A percentile compares a stretch with the other conserved stretches of the same genome.
Evolutionary conservation across 2,888 invertebrate species (phyloP).

Genomic region (Heliconius erato): DNA sequence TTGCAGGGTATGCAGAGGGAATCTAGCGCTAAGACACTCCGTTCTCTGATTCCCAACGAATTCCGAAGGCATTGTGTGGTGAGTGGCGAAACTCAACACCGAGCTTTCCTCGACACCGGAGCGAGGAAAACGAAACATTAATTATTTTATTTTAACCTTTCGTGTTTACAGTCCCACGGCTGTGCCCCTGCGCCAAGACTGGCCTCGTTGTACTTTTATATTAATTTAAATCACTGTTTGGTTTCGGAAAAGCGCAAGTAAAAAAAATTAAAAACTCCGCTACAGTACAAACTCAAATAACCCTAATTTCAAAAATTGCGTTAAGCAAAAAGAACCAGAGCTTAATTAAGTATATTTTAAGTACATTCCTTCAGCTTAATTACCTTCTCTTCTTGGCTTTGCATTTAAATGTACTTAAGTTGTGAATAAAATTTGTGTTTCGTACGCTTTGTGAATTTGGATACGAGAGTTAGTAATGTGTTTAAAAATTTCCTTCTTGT

Average conservation of each 20-base stretch:
- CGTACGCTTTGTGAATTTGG: conserved; percentile 59
- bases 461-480: conserved; percentile 50
- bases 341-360: conserved; percentile 73
- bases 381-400: conserved; percentile 71
- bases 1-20: too few species aligned
- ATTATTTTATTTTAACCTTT: neutral
- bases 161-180: neutral
- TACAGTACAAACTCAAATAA: conserved; percentile 14
- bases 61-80: too few species aligned
- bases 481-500: conserved; percentile 36
- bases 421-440: conserved; percentile 74
- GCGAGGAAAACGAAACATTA: too few species aligned
- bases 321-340: conserved; percentile 47
- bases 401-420: conserved; percentile 82
- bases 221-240: neutral
- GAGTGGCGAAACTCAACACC: too few species aligned
- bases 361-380: conserved; percentile 76
- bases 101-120: too few species aligned
- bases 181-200: neutral
- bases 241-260: neutral
- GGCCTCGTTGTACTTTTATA: neutral
- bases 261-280: conserved; percentile 19
- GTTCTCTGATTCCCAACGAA: too few species aligned
- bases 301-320: conserved; percentile 27
- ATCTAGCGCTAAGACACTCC: too few species aligned